Evolutionary conservation across 2,888 invertebrate genomes (phyloP).

Genomic region (Ectemnius continuus): DNA sequence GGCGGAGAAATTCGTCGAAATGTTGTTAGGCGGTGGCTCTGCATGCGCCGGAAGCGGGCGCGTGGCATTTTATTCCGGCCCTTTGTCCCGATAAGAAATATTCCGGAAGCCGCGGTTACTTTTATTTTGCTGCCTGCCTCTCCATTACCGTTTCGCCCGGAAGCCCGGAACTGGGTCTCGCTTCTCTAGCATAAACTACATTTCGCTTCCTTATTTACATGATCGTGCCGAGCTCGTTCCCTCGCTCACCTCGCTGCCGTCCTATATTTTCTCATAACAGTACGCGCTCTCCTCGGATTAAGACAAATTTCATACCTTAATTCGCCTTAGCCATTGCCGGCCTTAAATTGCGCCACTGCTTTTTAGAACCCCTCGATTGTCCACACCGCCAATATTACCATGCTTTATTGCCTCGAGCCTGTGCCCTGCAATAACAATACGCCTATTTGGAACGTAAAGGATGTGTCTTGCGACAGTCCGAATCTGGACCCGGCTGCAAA

Average conservation of each 20-base stretch:
- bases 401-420: not conserved
- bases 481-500: not conserved
- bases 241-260: not conserved
- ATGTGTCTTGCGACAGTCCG: not conserved
- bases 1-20: constrained; percentile 32
- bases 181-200: constrained; percentile 44
- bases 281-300: not conserved
- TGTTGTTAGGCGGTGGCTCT: constrained; percentile 25
- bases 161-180: constrained; percentile 46
- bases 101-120: constrained; percentile 43
- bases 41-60: constrained; percentile 13
- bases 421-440: not conserved
- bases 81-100: constrained; percentile 49
- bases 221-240: constrained; percentile 12
- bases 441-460: not conserved
- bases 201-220: constrained; percentile 48
- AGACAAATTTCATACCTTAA: not conserved
- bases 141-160: constrained; percentile 41
- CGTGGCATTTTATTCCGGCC: constrained; percentile 44
- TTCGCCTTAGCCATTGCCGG: not conserved
- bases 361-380: not conserved
- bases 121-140: constrained; percentile 1
- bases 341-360: not conserved
- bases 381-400: not conserved
- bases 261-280: constrained; percentile 8